These are phyloP conservation scores for Pagrus major DNA, from an alignment of 2,113 vertebrate species.

Conservation along the genomic window DNA sequence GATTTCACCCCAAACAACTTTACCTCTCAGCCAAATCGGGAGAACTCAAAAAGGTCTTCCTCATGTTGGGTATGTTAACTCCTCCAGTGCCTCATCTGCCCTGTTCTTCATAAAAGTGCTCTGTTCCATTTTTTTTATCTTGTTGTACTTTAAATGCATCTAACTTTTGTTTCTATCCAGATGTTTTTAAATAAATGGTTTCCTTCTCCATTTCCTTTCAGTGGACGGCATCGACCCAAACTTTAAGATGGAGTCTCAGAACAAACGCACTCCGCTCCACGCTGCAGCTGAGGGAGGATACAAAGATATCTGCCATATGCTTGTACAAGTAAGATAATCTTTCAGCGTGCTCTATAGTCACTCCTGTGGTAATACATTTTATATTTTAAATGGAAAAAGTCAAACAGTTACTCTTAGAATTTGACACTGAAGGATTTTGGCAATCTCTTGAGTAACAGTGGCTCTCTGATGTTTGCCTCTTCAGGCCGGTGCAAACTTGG, in stretches of 20 bases:
- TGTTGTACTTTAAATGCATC: neutral
- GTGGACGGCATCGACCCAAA: conserved; percentile 99
- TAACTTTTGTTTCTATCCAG: neutral
- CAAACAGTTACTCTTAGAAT: neutral
- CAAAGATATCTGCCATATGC: conserved; percentile 97
- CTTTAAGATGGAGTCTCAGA: conserved; percentile 97
- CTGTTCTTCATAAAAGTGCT: neutral
- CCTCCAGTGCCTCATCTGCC: neutral
- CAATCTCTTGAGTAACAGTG: too few relatives aligned
- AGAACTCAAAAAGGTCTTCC: conserved; percentile 95
- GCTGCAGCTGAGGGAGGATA: conserved; percentile 93
- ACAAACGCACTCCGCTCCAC: conserved; percentile 93
- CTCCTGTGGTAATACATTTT: too few relatives aligned
- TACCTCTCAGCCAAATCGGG: conserved; percentile 97
- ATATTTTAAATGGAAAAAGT: too few relatives aligned
- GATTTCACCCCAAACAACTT: conserved; percentile 97
- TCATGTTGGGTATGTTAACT: conserved; percentile 91
- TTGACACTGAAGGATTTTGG: too few relatives aligned
- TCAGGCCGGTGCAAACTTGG: conserved; percentile 96
- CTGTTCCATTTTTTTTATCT: neutral
- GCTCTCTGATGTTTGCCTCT: neutral
- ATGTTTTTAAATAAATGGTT: neutral
- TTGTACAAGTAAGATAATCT: conserved; percentile 88
- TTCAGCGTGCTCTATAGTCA: neutral
- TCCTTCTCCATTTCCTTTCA: conserved; percentile 62